Evolutionary conservation across 2,113 vertebrate species (phyloP).

Genomic region (Plecturocebus donacophilus): DNA sequence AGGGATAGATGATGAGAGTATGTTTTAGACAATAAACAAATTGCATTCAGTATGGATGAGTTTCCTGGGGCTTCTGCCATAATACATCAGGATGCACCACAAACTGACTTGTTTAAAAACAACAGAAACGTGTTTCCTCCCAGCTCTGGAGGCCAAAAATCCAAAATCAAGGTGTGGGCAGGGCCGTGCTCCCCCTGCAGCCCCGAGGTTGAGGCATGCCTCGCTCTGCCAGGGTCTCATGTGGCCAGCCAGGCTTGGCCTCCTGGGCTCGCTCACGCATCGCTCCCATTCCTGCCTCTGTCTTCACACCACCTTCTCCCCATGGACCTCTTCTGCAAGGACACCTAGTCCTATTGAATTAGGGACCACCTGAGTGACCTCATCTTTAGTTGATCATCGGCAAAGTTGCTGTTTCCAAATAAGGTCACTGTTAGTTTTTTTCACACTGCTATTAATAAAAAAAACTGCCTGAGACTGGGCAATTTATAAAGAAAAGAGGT

Average conservation of each 20-base stretch:
- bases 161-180: neutral
- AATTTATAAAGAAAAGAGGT: no score
- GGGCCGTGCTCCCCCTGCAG: no score
- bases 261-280: neutral
- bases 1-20: accelerated
- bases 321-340: no score
- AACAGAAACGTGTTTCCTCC: accelerated
- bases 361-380: no score
- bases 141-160: neutral
- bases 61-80: neutral
- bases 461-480: no score
- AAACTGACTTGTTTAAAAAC: no score
- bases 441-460: no score
- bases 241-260: neutral
- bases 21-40: accelerated
- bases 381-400: no score
- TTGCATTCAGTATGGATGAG: accelerated
- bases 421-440: no score
- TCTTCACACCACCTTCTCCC: neutral
- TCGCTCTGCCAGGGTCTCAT: neutral
- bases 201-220: no score
- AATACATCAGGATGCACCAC: neutral
- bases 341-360: accelerated
- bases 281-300: accelerated
- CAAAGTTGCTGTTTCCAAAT: neutral